These are phyloP conservation scores for Drosophila acutilabella DNA, from an alignment of 2,888 invertebrate species.

Conservation along the genomic window DNA sequence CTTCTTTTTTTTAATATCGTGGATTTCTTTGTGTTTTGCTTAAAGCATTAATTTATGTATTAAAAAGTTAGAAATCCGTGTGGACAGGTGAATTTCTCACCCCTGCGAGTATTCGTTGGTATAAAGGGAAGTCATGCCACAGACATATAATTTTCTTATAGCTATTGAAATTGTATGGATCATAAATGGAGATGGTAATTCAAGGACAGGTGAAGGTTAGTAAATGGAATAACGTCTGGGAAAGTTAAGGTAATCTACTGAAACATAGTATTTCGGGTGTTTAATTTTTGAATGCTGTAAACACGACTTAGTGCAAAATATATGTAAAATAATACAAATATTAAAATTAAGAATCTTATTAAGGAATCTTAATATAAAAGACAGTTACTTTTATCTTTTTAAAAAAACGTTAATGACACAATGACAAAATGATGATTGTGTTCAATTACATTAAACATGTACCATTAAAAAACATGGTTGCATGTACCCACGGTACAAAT, in stretches of 20 bases:
- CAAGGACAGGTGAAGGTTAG: constrained; percentile 42
- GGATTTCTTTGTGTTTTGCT: constrained; percentile 65
- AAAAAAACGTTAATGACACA: too few relatives aligned
- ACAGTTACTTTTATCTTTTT: too few relatives aligned
- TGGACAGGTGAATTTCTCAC: constrained; percentile 74
- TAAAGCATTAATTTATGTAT: constrained; percentile 73
- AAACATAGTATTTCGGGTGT: too few relatives aligned
- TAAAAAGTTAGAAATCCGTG: constrained; percentile 79
- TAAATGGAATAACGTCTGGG: constrained; percentile 18
- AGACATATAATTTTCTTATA: constrained; percentile 50
- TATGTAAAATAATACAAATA: too few relatives aligned
- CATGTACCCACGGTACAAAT: too few relatives aligned
- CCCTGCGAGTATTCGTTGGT: constrained; percentile 6
- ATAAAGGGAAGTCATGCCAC: constrained; percentile 19
- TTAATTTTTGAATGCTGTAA: too few relatives aligned
- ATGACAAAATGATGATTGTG: too few relatives aligned
- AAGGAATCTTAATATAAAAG: too few relatives aligned
- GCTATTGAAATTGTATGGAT: constrained; percentile 37
- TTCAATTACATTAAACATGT: too few relatives aligned
- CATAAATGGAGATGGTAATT: constrained; percentile 40
- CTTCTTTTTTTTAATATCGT: constrained; percentile 63
- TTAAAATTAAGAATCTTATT: too few relatives aligned
- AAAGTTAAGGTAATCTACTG: constrained; percentile 3
- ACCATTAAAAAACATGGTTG: too few relatives aligned
- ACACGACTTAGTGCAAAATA: too few relatives aligned